These are phyloP conservation scores for Antidorcas marsupialis DNA, from an alignment of 2,113 vertebrate species.

Conservation along the genomic window DNA sequence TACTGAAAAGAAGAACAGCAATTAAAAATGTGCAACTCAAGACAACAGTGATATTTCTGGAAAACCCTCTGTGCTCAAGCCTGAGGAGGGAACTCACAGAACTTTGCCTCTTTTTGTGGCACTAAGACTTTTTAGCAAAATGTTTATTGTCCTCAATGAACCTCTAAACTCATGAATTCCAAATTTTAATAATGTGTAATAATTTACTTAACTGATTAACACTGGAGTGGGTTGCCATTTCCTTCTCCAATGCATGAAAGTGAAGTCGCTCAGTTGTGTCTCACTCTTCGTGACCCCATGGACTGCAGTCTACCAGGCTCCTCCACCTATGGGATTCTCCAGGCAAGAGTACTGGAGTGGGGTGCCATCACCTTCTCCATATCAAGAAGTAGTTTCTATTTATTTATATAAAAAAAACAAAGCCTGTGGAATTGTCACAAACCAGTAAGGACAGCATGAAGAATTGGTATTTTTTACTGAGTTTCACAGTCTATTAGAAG, in stretches of 20 bases:
- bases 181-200: not conserved
- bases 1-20: not conserved
- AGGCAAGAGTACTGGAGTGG: too few species aligned
- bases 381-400: not conserved
- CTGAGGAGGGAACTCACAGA: not conserved
- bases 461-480: not conserved
- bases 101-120: not conserved
- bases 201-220: not conserved
- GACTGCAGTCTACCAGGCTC: too few species aligned
- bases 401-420: not conserved
- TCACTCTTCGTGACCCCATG: rapidly evolving
- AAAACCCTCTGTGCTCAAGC: not conserved
- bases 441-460: not conserved
- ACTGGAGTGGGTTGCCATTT: too few species aligned
- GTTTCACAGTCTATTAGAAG: not conserved
- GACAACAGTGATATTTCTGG: not conserved
- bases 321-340: too few species aligned
- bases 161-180: not conserved
- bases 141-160: not conserved
- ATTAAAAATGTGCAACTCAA: not conserved
- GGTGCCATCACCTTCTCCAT: too few species aligned
- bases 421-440: not conserved
- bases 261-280: too few species aligned
- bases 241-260: too few species aligned
- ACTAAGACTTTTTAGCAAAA: not conserved